phyloP scores from a whole-genome alignment of 1,140 invertebrate genomes.

The Campoletis sonorensis region DNA sequence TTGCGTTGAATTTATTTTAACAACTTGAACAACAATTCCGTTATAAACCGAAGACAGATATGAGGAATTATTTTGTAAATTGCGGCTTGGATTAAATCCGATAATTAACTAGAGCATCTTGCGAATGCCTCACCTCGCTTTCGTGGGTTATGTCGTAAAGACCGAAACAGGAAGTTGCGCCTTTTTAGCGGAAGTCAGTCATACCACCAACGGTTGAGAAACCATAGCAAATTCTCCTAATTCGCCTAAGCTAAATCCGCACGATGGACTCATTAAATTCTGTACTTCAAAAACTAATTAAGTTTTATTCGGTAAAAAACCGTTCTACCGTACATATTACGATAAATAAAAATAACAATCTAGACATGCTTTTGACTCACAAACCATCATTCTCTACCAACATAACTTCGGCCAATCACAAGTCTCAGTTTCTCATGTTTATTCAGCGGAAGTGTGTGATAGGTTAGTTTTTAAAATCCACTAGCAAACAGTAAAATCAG shows the following conservation, averaged over 20 bases:
- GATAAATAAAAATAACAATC: too few species aligned
- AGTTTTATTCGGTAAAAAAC: too few species aligned
- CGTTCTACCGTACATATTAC: too few species aligned
- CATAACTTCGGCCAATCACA: too few species aligned
- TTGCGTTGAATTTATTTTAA: not conserved
- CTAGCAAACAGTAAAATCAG: too few species aligned
- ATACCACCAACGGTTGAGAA: not conserved
- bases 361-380: too few species aligned
- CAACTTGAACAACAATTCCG: not conserved
- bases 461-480: too few species aligned
- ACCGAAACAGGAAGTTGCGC: constrained; percentile 23
- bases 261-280: not conserved
- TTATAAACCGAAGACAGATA: not conserved
- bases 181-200: constrained; percentile 15
- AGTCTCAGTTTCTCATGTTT: too few species aligned
- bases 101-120: constrained; percentile 36
- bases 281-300: too few species aligned
- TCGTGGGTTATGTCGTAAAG: constrained; percentile 54
- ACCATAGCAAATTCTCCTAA: not conserved
- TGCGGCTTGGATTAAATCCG: constrained; percentile 4
- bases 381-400: too few species aligned
- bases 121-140: constrained; percentile 51
- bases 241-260: not conserved
- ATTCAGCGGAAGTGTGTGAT: too few species aligned
- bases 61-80: not conserved